phyloP scores from a whole-genome alignment of 2,888 invertebrate genomes.

The Nemotelus pantherinus region DNA sequence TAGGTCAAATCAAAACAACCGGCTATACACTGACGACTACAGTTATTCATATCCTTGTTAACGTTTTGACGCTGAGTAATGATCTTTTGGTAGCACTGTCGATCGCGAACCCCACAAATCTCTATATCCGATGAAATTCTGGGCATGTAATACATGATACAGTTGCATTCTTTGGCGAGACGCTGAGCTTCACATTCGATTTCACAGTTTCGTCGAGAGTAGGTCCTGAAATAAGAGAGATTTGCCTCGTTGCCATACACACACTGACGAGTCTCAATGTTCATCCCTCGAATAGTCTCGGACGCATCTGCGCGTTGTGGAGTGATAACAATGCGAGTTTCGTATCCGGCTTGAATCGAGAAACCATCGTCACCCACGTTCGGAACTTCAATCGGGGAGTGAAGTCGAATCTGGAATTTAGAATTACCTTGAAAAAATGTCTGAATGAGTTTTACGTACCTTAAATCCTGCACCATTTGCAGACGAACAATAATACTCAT shows the following conservation, averaged over 20 bases:
- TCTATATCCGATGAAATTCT: conserved; percentile 73
- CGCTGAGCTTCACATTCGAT: conserved; percentile 82
- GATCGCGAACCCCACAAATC: conserved; percentile 76
- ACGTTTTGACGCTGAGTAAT: conserved; percentile 59
- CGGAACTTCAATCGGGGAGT: conserved; percentile 84
- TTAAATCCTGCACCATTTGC: conserved; percentile 70
- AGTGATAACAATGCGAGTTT: conserved; percentile 75
- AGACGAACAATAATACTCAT: conserved; percentile 83
- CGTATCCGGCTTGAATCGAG: conserved; percentile 76
- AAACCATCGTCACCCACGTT: conserved; percentile 81
- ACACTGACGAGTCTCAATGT: conserved; percentile 68
- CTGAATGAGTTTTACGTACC: conserved; percentile 48
- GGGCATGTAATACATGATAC: conserved; percentile 61
- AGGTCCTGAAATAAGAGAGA: conserved; percentile 73
- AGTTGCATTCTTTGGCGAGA: conserved; percentile 64
- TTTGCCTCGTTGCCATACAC: conserved; percentile 76
- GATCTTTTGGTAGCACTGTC: conserved; percentile 66
- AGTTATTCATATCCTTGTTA: conserved; percentile 48
- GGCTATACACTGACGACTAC: conserved; percentile 70
- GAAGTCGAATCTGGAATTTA: conserved; percentile 72
- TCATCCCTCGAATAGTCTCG: conserved; percentile 52
- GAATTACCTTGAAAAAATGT: neutral
- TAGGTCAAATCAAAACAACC: conserved; percentile 81
- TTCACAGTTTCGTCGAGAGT: conserved; percentile 80
- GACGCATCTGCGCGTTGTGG: conserved; percentile 68